Evolutionary conservation across 1,140 invertebrate genomes (phyloP), one percentile per base, ranked within the genome.

Genomic region (Octopus bimaculoides): DNA sequence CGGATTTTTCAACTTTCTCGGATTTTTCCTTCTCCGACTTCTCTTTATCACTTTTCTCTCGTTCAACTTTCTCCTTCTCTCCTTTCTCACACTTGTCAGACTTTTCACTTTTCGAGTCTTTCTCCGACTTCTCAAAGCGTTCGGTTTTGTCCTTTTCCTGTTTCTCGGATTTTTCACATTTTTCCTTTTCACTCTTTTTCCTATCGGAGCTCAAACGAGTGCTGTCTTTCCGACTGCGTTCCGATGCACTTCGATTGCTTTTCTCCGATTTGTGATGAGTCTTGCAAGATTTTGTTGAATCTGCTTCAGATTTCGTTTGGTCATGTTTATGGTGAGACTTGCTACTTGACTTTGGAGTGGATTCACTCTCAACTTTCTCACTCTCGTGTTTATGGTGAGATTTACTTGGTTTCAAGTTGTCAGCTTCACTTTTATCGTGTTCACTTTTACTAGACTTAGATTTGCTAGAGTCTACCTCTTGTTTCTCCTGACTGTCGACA

Each of bases 371-470:
- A 0, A 52, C 41, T 6, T 52, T 77, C 14, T 77, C 76, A 77
- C 76, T 75, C 78, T 77, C 77, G 77, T 54, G 71, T 75, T 79
- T 79, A 66, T 54, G 81, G 54, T 83, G 74, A 10, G 74, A 75
- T 7, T 75, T 75, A 75, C 74, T 75, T 5, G 74, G 5, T 17
- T 75, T 75, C 14, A 7, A 9, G 41, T 82, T 81, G 56, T 81
- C 81, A 52, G 75, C 83, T 79, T 82, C 91, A 83, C 66, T 86
- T 83, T 78, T 82, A 83, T 88, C 86, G 77, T 89, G 89, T n/a
- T 83, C 83, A n/a, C 55, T 71, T 75, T 81, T 78, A 79, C 26
- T 76, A 66, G 8, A 54, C 77, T 80, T 83, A 78, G 79, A 80
- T 41, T 61, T 80, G 12, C 79, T 56, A 41, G 80, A 66, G 8